Evolutionary conservation across 2,888 invertebrate genomes (phyloP).

Genomic region (Polylopha cassiicola): DNA sequence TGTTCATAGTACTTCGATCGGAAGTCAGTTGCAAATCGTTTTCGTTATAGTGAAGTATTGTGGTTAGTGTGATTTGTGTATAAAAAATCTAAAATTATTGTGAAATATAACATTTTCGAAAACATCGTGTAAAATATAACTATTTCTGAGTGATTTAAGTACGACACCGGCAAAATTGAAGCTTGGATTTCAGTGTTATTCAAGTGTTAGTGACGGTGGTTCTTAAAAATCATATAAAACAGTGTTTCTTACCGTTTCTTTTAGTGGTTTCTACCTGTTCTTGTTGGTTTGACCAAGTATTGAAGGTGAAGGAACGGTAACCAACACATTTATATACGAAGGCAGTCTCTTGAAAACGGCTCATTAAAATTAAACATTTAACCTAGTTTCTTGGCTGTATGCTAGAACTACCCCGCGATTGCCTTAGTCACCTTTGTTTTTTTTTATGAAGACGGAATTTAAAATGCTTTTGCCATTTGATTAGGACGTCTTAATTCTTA

Average conservation of each 20-base stretch:
- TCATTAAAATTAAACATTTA: slow-evolving; percentile 26
- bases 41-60: slow-evolving; percentile 48
- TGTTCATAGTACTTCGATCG: slow-evolving; percentile 46
- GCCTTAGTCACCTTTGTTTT: slow-evolving; percentile 19
- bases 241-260: slow-evolving; percentile 42
- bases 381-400: slow-evolving; percentile 13
- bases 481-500: too few relatives aligned
- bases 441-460: slow-evolving; percentile 14
- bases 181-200: slow-evolving; percentile 36
- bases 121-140: slow-evolving; percentile 24
- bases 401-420: background rate
- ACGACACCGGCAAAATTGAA: slow-evolving; percentile 29
- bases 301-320: slow-evolving; percentile 55
- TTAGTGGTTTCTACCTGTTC: slow-evolving; percentile 52
- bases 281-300: slow-evolving; percentile 48
- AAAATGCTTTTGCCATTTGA: too few relatives aligned
- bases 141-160: slow-evolving; percentile 27
- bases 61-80: slow-evolving; percentile 45
- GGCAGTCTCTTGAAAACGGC: slow-evolving; percentile 36
- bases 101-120: slow-evolving; percentile 33
- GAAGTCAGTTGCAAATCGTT: slow-evolving; percentile 68
- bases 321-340: slow-evolving; percentile 41
- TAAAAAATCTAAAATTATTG: slow-evolving; percentile 38
- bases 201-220: slow-evolving; percentile 17
- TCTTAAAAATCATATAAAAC: slow-evolving; percentile 35